Evolutionary conservation across 2,113 vertebrate species (phyloP), one percentile per base, ranked within the genome.

Genomic region (Percopsis transmontana): DNA sequence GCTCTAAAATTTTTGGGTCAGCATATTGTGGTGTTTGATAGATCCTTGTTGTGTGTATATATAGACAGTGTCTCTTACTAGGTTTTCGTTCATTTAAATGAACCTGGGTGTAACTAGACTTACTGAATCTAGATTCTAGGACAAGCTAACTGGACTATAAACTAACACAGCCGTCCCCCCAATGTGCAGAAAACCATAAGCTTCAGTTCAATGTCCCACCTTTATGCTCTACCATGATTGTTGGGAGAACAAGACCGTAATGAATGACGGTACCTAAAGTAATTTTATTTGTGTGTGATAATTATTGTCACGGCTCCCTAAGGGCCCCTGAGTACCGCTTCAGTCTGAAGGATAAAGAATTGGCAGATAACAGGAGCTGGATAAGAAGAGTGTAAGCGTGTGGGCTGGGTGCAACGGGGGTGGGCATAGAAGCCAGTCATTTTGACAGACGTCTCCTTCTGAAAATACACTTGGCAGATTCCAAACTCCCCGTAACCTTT

Each of bases 391-490:
- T 21, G 18, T 66, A 4, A 47, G 14, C 38, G 21, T 47, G 52
- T 69, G 38, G 53, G 63, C 6, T 62, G 7, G 60, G 52, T 45
- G 47, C 7, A 39, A 23, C 18, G 38, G 20, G 18, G 52, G 50
- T 62, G 58, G 62, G 48, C 1, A 15, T 51, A 24, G 24, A 68
- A 72, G 82, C 44, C 68, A 69, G 44, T 87, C 79, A 79, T 71
- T 85, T 82, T 86, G 83, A 87, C 74, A 61, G 82, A 86, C 79
- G 4, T 80, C 56, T 74, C 52, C 72, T 76, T 39, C 76, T 38
- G 63, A 62, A 68, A 76, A 72, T 74, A 78, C 74, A 80, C 78
- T 74, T 74, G 74, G 64, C 80, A 68, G 44, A 59, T 74, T 73
- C 50, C 45, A 79, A 82, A 62, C 52, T 70, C 55, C 41, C 51